A percentile compares a stretch with the other conserved stretches of the same genome.
Evolutionary conservation across 2,797 vertebrate species (phyloP).

Genomic region (Pangasius sanitwongsei): DNA sequence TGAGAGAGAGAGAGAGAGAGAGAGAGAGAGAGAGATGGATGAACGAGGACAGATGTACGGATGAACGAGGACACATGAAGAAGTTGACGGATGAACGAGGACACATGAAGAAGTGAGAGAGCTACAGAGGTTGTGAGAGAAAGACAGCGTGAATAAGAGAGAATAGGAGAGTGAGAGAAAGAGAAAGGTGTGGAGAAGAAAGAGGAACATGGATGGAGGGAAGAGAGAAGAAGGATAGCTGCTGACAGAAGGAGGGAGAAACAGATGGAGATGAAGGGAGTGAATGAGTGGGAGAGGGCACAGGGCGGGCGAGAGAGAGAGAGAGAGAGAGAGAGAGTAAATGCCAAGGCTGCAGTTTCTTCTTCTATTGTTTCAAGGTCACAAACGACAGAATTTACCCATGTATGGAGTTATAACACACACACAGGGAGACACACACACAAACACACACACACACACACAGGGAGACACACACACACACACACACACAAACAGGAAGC

Average conservation of each 20-base stretch:
- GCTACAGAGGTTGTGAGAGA: neutral
- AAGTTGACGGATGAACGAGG: too few species aligned
- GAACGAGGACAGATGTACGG: neutral
- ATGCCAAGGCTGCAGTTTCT: conserved; percentile 61
- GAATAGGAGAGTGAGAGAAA: neutral
- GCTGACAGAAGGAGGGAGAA: neutral
- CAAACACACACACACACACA: conserved; percentile 3
- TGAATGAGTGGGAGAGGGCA: neutral
- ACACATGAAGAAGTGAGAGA: neutral
- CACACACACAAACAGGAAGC: neutral
- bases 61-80: too few species aligned
- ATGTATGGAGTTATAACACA: conserved; percentile 11
- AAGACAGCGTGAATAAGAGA: neutral
- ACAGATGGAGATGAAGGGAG: neutral
- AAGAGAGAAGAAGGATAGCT: neutral
- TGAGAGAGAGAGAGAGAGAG: neutral
- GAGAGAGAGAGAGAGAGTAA: neutral
- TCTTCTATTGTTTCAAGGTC: conserved; percentile 66
- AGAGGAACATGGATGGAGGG: neutral
- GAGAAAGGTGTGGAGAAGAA: neutral
- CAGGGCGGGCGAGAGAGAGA: neutral
- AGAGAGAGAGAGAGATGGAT: neutral
- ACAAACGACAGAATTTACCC: conserved; percentile 40
- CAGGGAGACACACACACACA: conserved; percentile 4
- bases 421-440: conserved; percentile 21